A percentile compares a stretch with the other conserved stretches of the same genome.
These are phyloP conservation scores for Hippocampus kuda DNA, from an alignment of 2,797 vertebrate species.

Conservation along the genomic window DNA sequence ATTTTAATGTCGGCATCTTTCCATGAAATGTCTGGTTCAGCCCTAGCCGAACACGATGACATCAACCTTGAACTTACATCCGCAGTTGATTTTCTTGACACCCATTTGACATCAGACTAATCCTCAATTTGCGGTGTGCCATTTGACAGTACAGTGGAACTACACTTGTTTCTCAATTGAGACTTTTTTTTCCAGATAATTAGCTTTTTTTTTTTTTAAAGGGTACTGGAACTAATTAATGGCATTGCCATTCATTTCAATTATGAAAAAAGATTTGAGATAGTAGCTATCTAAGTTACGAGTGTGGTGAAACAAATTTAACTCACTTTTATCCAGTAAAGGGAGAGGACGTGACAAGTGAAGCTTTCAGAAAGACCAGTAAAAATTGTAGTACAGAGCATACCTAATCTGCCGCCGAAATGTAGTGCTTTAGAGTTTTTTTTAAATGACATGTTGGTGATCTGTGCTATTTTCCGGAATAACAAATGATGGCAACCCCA, in stretches of 20 bases:
- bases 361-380: neutral
- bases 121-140: neutral
- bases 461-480: neutral
- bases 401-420: neutral
- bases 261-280: neutral
- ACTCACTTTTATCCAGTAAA: neutral
- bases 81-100: neutral
- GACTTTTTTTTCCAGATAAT: too few relatives aligned
- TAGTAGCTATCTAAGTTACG: neutral
- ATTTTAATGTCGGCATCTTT: neutral
- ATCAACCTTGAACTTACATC: neutral
- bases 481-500: neutral
- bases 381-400: neutral
- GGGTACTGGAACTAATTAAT: neutral
- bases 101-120: neutral
- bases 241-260: neutral
- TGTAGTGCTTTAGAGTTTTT: neutral
- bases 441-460: neutral
- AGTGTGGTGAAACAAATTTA: neutral
- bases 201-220: too few relatives aligned
- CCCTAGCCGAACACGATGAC: neutral
- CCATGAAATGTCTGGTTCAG: neutral
- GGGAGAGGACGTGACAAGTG: neutral
- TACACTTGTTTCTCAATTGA: too few relatives aligned
- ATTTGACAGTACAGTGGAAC: neutral